Percentiles rank a stretch among this genome's conserved stretches.
These are phyloP conservation scores for Leptinotarsa juncta DNA, from an alignment of 2,888 invertebrate species.

Conservation along the genomic window DNA sequence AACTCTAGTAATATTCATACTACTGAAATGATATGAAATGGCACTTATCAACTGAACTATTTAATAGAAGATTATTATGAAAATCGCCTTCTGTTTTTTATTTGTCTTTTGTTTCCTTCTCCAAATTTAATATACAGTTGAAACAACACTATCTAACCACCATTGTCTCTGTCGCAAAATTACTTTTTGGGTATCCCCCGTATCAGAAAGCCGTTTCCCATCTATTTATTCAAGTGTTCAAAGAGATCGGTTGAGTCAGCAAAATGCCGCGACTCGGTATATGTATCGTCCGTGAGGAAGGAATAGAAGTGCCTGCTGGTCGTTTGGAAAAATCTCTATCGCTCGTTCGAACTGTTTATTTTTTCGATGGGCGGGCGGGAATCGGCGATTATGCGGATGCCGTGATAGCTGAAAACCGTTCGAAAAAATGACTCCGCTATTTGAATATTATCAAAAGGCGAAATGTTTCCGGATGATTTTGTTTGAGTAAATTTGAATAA, in stretches of 20 bases:
- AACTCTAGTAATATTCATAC: too few relatives aligned
- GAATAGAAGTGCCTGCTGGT: not conserved
- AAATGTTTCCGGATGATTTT: slow-evolving; percentile 39
- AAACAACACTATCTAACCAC: not conserved
- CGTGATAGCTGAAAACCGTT: not conserved
- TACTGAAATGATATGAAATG: too few relatives aligned
- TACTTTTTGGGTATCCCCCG: not conserved
- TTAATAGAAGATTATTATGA: too few relatives aligned
- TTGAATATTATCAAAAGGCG: slow-evolving; percentile 36
- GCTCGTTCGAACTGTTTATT: slow-evolving; percentile 1
- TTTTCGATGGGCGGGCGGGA: not conserved
- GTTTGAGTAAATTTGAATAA: slow-evolving; percentile 40
- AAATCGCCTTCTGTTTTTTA: too few relatives aligned
- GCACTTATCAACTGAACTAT: too few relatives aligned
- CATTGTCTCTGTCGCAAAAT: not conserved
- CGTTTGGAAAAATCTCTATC: slow-evolving; percentile 11
- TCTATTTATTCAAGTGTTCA: slow-evolving; percentile 6
- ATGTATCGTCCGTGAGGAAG: not conserved
- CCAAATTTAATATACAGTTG: not conserved
- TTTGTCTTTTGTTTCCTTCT: too few relatives aligned
- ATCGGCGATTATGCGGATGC: slow-evolving; percentile 10
- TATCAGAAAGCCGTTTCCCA: not conserved
- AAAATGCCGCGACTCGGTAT: not conserved
- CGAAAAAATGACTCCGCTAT: slow-evolving; percentile 31
- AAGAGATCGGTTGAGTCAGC: not conserved